A percentile compares a stretch with the other conserved stretches of the same genome.
Evolutionary conservation across 2,113 vertebrate genomes (phyloP).

Genomic region (Pseudopodoces humilis): DNA sequence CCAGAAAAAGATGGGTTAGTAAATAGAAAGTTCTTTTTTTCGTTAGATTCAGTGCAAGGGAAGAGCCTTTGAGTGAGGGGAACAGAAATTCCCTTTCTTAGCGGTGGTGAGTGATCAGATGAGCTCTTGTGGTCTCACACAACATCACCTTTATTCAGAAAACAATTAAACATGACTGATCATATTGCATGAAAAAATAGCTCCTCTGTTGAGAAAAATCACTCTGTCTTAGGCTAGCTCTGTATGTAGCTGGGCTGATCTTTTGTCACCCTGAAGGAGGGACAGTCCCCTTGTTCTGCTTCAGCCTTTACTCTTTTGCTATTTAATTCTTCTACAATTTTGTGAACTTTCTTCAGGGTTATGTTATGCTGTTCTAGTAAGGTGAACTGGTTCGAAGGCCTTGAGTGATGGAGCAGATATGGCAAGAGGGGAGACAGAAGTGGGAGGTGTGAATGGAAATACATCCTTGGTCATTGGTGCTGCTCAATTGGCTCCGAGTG

Average conservation of each 20-base stretch:
- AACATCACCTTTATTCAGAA: not conserved
- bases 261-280: not conserved
- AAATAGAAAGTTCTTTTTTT: not conserved
- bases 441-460: not conserved
- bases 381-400: fast-evolving
- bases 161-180: not conserved
- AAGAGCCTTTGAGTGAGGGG: not conserved
- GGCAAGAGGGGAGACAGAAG: not conserved
- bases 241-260: not conserved
- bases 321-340: not conserved
- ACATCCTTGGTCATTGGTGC: not conserved
- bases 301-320: not conserved
- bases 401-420: not conserved
- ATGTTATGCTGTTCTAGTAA: not conserved
- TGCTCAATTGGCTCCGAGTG: not conserved
- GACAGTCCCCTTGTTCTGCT: not conserved
- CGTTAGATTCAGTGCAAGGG: not conserved
- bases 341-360: not conserved
- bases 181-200: not conserved
- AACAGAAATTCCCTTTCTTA: not conserved
- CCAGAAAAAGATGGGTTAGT: not conserved
- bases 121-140: not conserved
- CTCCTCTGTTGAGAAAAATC: not conserved
- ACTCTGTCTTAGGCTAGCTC: not conserved
- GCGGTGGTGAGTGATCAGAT: not conserved